Conservation (phyloP, 2,797 vertebrate genomes). For the Hyperoplus lanceolatus region DNA sequence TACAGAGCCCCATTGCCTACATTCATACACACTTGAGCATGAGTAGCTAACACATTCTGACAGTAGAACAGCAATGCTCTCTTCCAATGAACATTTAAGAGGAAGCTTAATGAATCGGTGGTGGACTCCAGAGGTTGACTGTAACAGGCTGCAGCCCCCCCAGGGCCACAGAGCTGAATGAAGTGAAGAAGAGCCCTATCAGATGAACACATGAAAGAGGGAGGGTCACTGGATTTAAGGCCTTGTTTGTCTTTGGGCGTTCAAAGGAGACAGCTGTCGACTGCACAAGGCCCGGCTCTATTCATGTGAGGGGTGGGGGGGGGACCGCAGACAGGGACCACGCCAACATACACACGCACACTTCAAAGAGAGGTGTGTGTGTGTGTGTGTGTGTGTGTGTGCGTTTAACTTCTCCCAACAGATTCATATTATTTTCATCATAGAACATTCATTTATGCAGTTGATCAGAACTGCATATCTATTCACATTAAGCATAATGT, state of each 20-base stretch:
- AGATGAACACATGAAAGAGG: conserved; percentile 86
- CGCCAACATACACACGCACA: conserved; percentile 68
- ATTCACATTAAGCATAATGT: conserved; percentile 4
- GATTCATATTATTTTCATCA: conserved; percentile 37
- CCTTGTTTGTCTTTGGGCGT: conserved; percentile 84
- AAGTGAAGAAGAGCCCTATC: conserved; percentile 82
- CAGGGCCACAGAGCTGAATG: conserved; percentile 49
- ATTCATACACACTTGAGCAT: neutral
- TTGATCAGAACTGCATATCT: conserved; percentile 6
- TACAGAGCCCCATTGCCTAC: neutral
- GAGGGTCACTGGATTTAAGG: conserved; percentile 83
- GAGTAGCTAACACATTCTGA: neutral
- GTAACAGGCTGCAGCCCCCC: conserved; percentile 45
- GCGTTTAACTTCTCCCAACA: conserved; percentile 30
- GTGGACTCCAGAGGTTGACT: conserved; percentile 14
- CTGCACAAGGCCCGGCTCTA: conserved; percentile 78
- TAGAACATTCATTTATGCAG: conserved; percentile 24
- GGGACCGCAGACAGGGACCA: conserved; percentile 76
- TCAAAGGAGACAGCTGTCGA: conserved; percentile 89
- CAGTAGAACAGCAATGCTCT: neutral
- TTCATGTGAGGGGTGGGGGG: conserved; percentile 76
- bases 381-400: conserved; percentile 18
- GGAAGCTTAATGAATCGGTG: neutral
- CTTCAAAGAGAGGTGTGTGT: conserved; percentile 63
- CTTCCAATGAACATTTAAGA: conserved; percentile 20